These are phyloP conservation scores for Sycobia sp. DNA, from an alignment of 1,140 invertebrate species.

Conservation along the genomic window DNA sequence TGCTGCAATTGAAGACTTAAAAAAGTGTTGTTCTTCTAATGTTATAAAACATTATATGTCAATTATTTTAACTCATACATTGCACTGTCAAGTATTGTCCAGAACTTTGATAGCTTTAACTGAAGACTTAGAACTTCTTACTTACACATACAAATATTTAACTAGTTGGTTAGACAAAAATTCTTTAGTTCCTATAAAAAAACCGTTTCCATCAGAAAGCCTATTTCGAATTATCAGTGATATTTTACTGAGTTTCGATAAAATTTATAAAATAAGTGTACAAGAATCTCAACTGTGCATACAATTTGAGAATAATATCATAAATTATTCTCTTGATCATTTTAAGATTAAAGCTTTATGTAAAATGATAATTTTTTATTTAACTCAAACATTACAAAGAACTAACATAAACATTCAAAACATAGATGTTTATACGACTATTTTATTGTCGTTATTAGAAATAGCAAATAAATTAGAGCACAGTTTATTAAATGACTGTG, in stretches of 20 bases:
- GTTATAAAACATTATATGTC: constrained; percentile 42
- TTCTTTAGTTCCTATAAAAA: constrained; percentile 31
- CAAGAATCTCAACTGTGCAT: constrained; percentile 7
- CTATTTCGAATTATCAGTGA: constrained; percentile 26
- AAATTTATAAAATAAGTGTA: constrained; percentile 1
- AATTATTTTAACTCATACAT: constrained; percentile 43
- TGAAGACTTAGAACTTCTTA: constrained; percentile 37
- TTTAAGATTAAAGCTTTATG: constrained; percentile 41
- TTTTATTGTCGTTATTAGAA: constrained; percentile 46
- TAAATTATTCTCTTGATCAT: constrained; percentile 35
- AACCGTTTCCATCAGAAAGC: constrained; percentile 22
- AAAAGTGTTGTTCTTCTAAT: constrained; percentile 38
- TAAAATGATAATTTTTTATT: constrained; percentile 49
- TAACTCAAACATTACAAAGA: constrained; percentile 44
- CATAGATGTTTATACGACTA: constrained; percentile 38
- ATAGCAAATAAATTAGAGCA: constrained; percentile 34
- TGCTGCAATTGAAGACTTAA: constrained; percentile 45
- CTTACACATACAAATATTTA: constrained; percentile 42
- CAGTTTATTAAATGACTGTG: constrained; percentile 37
- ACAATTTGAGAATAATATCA: constrained; percentile 25
- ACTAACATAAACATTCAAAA: constrained; percentile 36
- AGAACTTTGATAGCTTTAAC: constrained; percentile 42
- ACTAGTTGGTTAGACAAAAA: constrained; percentile 39
- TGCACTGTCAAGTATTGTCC: constrained; percentile 51
- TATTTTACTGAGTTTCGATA: constrained; percentile 11